These are phyloP conservation scores for Drosophila elegans DNA, from an alignment of 1,140 invertebrate genomes.

Conservation along the genomic window DNA sequence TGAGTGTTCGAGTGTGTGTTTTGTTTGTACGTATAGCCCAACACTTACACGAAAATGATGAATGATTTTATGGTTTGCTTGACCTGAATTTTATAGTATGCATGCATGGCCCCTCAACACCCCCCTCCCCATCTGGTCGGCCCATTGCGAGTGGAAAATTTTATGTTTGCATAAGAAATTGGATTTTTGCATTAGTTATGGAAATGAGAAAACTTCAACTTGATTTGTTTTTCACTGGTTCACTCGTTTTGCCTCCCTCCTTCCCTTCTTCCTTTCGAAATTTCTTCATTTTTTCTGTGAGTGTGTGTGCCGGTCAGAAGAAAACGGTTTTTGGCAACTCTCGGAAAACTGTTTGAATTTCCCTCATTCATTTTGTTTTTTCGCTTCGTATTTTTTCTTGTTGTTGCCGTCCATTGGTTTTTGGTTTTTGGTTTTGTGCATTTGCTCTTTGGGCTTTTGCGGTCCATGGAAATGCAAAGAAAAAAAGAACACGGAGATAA, in stretches of 20 bases:
- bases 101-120: conserved; percentile 57
- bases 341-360: conserved; percentile 68
- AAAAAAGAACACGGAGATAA: conserved; percentile 17
- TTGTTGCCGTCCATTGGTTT: conserved; percentile 49
- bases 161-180: conserved; percentile 85
- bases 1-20: conserved; percentile 42
- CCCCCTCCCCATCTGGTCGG: conserved; percentile 23
- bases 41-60: conserved; percentile 84
- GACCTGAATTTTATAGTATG: conserved; percentile 83
- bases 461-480: conserved; percentile 41
- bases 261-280: neutral
- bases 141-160: conserved; percentile 82
- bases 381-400: conserved; percentile 23
- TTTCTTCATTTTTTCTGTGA: conserved; percentile 20
- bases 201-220: conserved; percentile 84
- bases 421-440: conserved; percentile 58
- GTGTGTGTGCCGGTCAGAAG: conserved; percentile 60
- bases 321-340: conserved; percentile 64
- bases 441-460: conserved; percentile 55
- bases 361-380: conserved; percentile 41
- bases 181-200: conserved; percentile 85
- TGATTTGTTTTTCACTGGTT: conserved; percentile 81
- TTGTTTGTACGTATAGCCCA: conserved; percentile 62
- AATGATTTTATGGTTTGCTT: conserved; percentile 85
- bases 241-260: conserved; percentile 15